Evolutionary conservation across 2,888 invertebrate genomes (phyloP).

Genomic region (Caenorhabditis zanzibari): DNA sequence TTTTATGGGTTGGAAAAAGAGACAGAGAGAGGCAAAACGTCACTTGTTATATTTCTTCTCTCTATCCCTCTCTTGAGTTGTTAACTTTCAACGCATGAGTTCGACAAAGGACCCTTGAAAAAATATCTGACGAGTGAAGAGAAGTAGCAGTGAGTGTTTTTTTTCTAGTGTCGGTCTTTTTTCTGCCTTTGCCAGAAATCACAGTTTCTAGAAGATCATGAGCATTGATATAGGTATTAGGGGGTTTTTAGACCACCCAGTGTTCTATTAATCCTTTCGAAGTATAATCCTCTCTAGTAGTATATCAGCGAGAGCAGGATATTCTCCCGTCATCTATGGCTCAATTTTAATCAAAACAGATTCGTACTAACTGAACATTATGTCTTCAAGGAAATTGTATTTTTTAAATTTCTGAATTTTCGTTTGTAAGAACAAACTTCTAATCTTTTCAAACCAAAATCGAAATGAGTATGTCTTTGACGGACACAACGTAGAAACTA

Average conservation of each 20-base stretch:
- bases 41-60: conserved; percentile 40
- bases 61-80: conserved; percentile 12
- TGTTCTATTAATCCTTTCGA: background rate
- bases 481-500: conserved; percentile 19
- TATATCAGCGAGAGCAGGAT: background rate
- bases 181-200: conserved; percentile 6
- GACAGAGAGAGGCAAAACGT: conserved; percentile 12
- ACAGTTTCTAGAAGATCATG: background rate
- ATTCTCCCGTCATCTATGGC: background rate
- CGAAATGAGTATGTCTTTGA: conserved; percentile 55
- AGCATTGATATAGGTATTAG: background rate
- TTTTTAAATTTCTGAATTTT: no score
- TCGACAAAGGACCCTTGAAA: conserved; percentile 37
- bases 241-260: background rate
- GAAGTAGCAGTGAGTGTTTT: conserved; percentile 6
- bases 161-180: background rate
- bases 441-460: conserved; percentile 45
- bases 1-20: conserved; percentile 35
- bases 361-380: no score
- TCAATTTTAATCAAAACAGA: no score
- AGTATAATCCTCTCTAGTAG: background rate
- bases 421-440: background rate
- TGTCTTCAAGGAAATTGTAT: no score
- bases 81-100: conserved; percentile 23
- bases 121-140: conserved; percentile 29